These are phyloP conservation scores for Geotrypetes seraphini DNA, from an alignment of 2,797 vertebrate genomes.

Conservation along the genomic window DNA sequence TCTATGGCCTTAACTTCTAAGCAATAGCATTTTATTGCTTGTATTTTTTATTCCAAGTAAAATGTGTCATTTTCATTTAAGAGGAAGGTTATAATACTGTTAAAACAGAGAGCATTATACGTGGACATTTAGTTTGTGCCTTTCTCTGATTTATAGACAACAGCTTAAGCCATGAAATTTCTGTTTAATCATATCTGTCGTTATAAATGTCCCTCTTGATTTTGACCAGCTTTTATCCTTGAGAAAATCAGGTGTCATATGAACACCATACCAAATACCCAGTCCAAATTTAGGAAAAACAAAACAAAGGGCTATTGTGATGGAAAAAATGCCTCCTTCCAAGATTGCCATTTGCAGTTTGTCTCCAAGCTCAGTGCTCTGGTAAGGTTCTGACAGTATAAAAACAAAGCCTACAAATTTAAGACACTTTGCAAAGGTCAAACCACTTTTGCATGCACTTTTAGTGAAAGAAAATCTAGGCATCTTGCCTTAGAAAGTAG, in stretches of 20 bases:
- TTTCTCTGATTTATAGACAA: conserved; percentile 13
- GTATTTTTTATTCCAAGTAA: conserved; percentile 3
- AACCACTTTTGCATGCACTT: conserved; percentile 17
- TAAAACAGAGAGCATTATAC: conserved; percentile 8
- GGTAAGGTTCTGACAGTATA: conserved; percentile 25
- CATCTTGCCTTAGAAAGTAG: conserved; percentile 18
- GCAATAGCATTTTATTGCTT: conserved; percentile 1
- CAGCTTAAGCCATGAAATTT: neutral
- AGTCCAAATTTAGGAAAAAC: conserved; percentile 19
- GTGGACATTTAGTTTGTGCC: neutral
- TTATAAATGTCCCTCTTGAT: conserved; percentile 22
- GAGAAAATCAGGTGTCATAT: conserved; percentile 28
- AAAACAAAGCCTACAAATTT: conserved; percentile 29
- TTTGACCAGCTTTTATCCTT: conserved; percentile 18
- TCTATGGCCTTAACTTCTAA: conserved; percentile 7
- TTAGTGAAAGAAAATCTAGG: conserved; percentile 22
- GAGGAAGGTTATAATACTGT: conserved; percentile 5
- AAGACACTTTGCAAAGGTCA: conserved; percentile 31
- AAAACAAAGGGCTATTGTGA: conserved; percentile 40
- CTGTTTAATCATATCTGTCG: neutral
- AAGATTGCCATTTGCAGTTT: conserved; percentile 14
- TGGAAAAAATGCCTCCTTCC: conserved; percentile 31
- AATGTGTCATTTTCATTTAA: conserved; percentile 18
- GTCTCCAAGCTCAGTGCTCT: conserved; percentile 22
- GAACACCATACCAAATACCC: conserved; percentile 29